Percentiles rank a stretch among this genome's conserved stretches.
phyloP scores from a whole-genome alignment of 1,140 invertebrate genomes.

The Holcopasites calliopsidis region DNA sequence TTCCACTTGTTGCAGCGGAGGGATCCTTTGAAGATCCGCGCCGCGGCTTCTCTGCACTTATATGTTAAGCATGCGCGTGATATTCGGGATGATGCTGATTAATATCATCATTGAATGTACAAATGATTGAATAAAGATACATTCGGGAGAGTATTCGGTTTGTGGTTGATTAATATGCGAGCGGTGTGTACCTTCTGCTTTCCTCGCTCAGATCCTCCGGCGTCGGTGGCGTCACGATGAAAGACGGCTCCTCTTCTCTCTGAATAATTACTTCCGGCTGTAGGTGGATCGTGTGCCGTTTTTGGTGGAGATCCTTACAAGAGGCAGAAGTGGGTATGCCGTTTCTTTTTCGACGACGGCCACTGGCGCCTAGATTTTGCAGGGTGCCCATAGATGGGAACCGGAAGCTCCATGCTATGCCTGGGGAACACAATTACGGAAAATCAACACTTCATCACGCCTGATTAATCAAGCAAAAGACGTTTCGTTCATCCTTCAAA shows the following conservation, averaged over 20 bases:
- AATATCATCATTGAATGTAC: too few species aligned
- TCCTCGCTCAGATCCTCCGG: conserved; percentile 30
- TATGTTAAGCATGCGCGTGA: background rate
- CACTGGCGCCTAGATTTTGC: conserved; percentile 65
- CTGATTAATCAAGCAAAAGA: background rate
- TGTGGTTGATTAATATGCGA: background rate
- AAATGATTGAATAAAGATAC: too few species aligned
- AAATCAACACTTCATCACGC: too few species aligned
- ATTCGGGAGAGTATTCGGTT: background rate
- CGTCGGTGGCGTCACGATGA: conserved; percentile 62
- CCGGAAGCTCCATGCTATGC: conserved; percentile 77
- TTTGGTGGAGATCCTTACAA: conserved; percentile 62
- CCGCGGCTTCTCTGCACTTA: background rate
- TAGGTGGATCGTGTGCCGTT: conserved; percentile 66
- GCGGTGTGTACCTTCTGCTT: conserved; percentile 34
- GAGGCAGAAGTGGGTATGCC: conserved; percentile 57
- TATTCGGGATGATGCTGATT: too few species aligned
- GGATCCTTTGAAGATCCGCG: background rate
- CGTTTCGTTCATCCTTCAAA: background rate
- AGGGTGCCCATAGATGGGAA: conserved; percentile 72
- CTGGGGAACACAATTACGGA: conserved; percentile 44
- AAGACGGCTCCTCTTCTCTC: conserved; percentile 56
- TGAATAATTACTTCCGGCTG: conserved; percentile 63
- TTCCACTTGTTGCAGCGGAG: background rate
- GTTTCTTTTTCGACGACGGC: conserved; percentile 63